Percentiles rank a stretch among this genome's conserved stretches.
Conservation (phyloP, 2,888 invertebrate genomes). For the Drosophila ezoana region DNA sequence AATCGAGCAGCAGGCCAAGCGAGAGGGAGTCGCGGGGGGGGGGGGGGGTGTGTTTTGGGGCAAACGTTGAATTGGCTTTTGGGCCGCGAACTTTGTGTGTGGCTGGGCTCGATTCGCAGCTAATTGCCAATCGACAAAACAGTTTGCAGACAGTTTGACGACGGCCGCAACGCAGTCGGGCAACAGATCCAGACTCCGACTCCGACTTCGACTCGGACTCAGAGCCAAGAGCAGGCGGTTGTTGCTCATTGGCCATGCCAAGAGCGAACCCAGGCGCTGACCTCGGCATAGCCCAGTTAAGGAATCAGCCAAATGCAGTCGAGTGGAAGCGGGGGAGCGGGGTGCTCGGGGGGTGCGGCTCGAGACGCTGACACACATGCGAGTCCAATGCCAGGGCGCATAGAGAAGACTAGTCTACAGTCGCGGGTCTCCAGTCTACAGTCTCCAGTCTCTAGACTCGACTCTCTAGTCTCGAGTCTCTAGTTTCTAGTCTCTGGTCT, state of each 20-base stretch:
- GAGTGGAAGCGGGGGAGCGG: no score
- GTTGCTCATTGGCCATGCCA: constrained; percentile 68
- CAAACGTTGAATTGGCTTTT: constrained; percentile 51
- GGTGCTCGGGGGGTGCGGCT: not conserved
- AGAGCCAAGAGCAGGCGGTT: constrained; percentile 15
- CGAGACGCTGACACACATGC: constrained; percentile 32
- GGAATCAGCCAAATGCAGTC: constrained; percentile 24
- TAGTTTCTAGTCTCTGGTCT: not conserved
- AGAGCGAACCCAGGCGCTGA: constrained; percentile 39
- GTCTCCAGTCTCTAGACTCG: not conserved
- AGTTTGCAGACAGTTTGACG: constrained; percentile 73
- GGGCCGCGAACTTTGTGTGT: constrained; percentile 56
- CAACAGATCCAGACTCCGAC: not conserved
- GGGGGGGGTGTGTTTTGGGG: constrained; percentile 13
- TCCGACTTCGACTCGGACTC: no score
- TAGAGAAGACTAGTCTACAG: constrained; percentile 39
- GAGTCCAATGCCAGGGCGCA: constrained; percentile 60
- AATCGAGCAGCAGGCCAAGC: constrained; percentile 52
- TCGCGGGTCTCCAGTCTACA: constrained; percentile 6
- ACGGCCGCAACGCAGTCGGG: constrained; percentile 36
- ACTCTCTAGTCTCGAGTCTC: constrained; percentile 1
- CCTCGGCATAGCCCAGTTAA: constrained; percentile 66
- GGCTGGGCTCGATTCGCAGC: constrained; percentile 50
- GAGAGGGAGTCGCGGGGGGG: not conserved
- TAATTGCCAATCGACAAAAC: constrained; percentile 72